Evolutionary conservation across 2,113 vertebrate species (phyloP), one percentile per base, ranked within the genome.

Genomic region (Anguilla japonica): DNA sequence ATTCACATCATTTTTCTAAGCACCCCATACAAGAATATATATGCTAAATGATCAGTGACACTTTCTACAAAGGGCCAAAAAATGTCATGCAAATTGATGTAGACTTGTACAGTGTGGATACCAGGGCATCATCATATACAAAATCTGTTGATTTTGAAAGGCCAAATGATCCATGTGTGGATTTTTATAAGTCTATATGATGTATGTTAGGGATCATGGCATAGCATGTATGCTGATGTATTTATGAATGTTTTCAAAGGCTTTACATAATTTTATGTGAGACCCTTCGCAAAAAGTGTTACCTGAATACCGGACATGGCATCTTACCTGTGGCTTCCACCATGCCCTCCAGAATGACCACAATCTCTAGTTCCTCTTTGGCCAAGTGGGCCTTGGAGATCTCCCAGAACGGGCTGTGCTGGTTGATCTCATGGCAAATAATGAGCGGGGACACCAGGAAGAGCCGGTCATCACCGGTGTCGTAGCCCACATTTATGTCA

Each of bases 281-380:
- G n/a, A 34, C 67, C 67, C 67, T 26, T n/a, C 20, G 26, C 22
- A 67, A 9, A 26, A 67, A 67, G 22, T 67, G 60, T 26, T 67
- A 67, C 60, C 60, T 67, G 60, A 67, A 63, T 63, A 63, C 60
- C 16, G 22, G 16, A 20, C 16, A 2, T 78, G 71, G 18, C 0
- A 16, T 82, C 95, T 97, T 96, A 99, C 98, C 98, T 96, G 98
- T 99, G 85, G 98, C 98, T 93, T 99, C 98, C 90, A 99, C 98
- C 98, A 99, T 99, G 87, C 98, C 98, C 95, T 99, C 98, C 89
- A 99, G 95, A 90, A 99, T 99, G 91, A 99, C 98, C 87, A 99
- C 98, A 26, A 99, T 98, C 93, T 99, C 98, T 94, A 99, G 93
- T 87, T 99, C 97, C 89, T 99, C 98, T 92, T 97, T 97, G 91